Percentiles rank a stretch among this genome's conserved stretches.
These are phyloP conservation scores for Enteromius anoplus DNA, from an alignment of 2,797 vertebrate genomes.

Conservation along the genomic window DNA sequence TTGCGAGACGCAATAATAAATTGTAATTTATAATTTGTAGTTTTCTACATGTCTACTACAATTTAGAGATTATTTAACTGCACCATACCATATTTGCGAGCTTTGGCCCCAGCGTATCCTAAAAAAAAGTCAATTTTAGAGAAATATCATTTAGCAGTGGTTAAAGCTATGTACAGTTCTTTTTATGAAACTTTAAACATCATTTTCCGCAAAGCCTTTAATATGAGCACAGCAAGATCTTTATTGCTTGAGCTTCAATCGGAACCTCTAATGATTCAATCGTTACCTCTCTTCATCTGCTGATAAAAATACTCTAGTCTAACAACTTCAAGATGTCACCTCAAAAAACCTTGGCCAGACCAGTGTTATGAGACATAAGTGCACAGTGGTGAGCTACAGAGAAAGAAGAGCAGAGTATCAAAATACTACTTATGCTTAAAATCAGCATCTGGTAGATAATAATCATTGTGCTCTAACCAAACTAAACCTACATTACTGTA, in stretches of 20 bases:
- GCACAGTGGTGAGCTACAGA: background rate
- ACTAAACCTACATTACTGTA: background rate
- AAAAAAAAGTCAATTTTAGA: conserved; percentile 11
- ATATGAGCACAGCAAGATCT: background rate
- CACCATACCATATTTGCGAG: conserved; percentile 76
- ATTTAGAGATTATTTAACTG: background rate
- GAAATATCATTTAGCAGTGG: background rate
- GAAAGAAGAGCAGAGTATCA: background rate
- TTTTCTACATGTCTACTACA: background rate
- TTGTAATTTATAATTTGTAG: background rate
- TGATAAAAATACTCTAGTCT: background rate
- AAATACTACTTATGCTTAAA: conserved; percentile 14
- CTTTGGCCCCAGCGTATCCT: conserved; percentile 76
- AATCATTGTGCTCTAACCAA: background rate
- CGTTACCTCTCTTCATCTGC: background rate
- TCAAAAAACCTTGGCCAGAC: background rate
- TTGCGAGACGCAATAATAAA: background rate
- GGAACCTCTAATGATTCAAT: background rate
- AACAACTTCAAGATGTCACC: background rate
- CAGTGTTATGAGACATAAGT: background rate
- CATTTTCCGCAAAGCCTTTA: background rate
- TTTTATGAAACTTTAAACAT: background rate
- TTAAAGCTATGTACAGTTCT: background rate
- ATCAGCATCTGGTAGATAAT: background rate
- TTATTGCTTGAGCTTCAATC: background rate